Base-by-base conservation (phyloP, 1,140 invertebrate species). In the Drosophila rufa region DNA sequence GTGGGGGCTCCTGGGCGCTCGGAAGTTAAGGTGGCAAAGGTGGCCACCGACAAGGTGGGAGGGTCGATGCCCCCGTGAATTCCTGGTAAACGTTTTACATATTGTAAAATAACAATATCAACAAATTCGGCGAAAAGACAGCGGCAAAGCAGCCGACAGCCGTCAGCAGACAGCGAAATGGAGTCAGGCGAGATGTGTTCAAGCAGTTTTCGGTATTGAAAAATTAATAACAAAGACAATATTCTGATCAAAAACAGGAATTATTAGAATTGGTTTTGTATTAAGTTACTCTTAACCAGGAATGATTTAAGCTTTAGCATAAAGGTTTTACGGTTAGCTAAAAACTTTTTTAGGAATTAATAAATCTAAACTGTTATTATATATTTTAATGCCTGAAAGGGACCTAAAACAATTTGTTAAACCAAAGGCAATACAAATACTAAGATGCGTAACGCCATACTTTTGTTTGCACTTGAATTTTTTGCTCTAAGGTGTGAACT, bases 71-170 rank as follows among this genome's bases (percentile, higher is more conserved):
- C 62, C 48, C 42, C 47, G 55, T 38, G 57, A 66, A 82, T 80
- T 87, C 66, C 57, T 55, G 48, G 77, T 69, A 86, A 86, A 87
- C 69, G 70, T 73, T 87, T 82, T 83, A 69, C 80, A 86, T 87
- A 87, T 87, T 87, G 80, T 87, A 79, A 79, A 86, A 86, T 82
- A 80, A 86, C 75, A 84, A 85, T 81, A 65, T 66, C 69, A 68
- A 42, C 40, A 68, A 84, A 69, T 77, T 73, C 68, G 15, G 45
- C 48, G 65, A 64, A 71, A 57, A 65, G 55, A 73, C 67, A 50
- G 48, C 67, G 45, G 12, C 62, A 50, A 30, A 30, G 27, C 27
- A 30, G 27, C 27, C 27, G 27, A 50, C 53, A 42, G 33, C 64
- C 36, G 36, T 40, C 43, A 43, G 42, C 25, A 40, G 15, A 60